A percentile compares a stretch with the other conserved stretches of the same genome.
These are phyloP conservation scores for Ctenochaetus hawaiiensis DNA, from an alignment of 2,797 vertebrate species.

Conservation along the genomic window DNA sequence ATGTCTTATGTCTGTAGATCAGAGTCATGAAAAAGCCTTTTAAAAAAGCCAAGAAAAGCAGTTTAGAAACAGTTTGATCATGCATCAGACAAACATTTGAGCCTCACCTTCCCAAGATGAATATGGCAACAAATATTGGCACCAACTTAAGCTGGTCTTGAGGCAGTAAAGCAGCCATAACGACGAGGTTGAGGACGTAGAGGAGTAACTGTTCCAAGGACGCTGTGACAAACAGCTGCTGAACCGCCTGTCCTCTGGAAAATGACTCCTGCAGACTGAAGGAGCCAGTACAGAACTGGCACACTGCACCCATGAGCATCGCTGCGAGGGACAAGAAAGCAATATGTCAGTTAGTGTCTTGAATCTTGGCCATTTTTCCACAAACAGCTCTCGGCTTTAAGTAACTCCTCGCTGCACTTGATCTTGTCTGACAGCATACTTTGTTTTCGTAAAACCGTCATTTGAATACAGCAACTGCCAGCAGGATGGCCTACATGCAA, in stretches of 20 bases:
- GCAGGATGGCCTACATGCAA: conserved; percentile 49
- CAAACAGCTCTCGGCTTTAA: conserved; percentile 25
- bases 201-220: conserved; percentile 81
- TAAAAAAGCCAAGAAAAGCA: not conserved
- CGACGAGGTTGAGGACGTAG: conserved; percentile 83
- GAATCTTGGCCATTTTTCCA: conserved; percentile 63
- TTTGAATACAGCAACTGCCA: conserved; percentile 60
- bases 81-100: not conserved
- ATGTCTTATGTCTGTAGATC: not conserved
- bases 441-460: conserved; percentile 54
- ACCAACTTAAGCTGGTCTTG: conserved; percentile 82
- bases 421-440: conserved; percentile 49
- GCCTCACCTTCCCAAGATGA: conserved; percentile 84
- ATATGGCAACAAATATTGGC: conserved; percentile 80
- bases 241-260: conserved; percentile 63
- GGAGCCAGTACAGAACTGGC: conserved; percentile 81
- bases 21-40: not conserved
- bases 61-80: not conserved
- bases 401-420: conserved; percentile 12
- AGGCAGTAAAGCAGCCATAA: conserved; percentile 79
- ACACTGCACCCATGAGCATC: conserved; percentile 74
- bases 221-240: conserved; percentile 79
- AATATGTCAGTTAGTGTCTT: conserved; percentile 53
- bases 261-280: conserved; percentile 61
- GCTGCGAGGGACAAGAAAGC: conserved; percentile 69